Conservation (phyloP, 2,888 invertebrate genomes). For the Diadegma fenestrale region DNA sequence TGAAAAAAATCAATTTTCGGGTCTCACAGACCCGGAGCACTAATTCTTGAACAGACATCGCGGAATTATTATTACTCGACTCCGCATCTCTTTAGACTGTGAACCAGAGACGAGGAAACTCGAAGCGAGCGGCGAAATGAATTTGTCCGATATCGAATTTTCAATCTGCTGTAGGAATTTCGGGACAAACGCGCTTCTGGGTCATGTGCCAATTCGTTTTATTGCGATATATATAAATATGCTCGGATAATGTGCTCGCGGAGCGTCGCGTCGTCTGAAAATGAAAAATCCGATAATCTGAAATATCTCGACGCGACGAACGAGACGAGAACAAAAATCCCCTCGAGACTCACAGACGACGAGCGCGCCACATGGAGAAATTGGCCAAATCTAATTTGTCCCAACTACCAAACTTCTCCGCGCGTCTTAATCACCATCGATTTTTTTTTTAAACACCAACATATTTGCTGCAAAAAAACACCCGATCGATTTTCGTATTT, state of each 20-base stretch:
- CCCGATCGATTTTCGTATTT: background rate
- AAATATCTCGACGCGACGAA: slow-evolving; percentile 52
- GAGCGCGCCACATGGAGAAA: background rate
- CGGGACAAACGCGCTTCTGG: slow-evolving; percentile 33
- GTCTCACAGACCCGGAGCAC: background rate
- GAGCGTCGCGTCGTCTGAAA: slow-evolving; percentile 50
- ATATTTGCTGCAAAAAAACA: background rate
- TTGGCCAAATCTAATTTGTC: slow-evolving; percentile 32
- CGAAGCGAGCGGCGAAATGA: background rate
- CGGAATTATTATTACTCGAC: too few species aligned
- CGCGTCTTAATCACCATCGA: background rate
- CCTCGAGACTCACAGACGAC: slow-evolving; percentile 31
- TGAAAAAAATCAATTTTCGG: background rate
- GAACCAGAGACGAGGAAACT: background rate
- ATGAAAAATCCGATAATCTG: slow-evolving; percentile 64
- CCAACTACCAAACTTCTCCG: background rate
- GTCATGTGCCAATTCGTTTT: slow-evolving; percentile 53
- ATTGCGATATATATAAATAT: slow-evolving; percentile 26
- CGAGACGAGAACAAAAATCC: slow-evolving; percentile 17
- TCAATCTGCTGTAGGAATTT: slow-evolving; percentile 15
- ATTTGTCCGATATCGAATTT: slow-evolving; percentile 51
- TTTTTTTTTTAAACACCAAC: background rate
- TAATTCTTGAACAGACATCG: background rate
- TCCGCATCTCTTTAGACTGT: background rate
- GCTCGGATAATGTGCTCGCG: background rate